Base-by-base conservation (phyloP, 2,113 vertebrate genomes). In the Potamarius usumacintae region DNA sequence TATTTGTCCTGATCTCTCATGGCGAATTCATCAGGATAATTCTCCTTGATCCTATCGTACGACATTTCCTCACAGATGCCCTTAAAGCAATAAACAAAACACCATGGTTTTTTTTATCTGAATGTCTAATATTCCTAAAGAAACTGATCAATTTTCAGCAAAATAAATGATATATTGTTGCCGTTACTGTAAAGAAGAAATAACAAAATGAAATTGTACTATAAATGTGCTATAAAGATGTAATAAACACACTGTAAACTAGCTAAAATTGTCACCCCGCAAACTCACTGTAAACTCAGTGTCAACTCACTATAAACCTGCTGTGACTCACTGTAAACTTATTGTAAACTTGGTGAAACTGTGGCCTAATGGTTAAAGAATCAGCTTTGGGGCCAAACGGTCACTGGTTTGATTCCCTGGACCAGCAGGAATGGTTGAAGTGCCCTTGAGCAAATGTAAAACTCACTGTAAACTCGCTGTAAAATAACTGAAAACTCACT, bases 21-120 rank as follows among this genome's bases (percentile, higher is more conserved):
- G 0, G 96, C 96, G 91, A 96, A 99, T 89, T 99, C 98, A 0
- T 99, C 97, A 0, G 98, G 98, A 62, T 96, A 96, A 11, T 90
- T 96, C 88, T 96, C 94, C 88, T 98, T 93, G 1, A 99, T 99
- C 89, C 93, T 95, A 0, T 95, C 92, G 0, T 99, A 99, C 1
- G 97, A 98, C 98, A 99, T 97, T 88, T 99, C 98, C 92, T 99
- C 98, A 92, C 98, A 99, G 7, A 98, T 96, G 0, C 98, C 98
- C 98, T 99, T 89, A 84, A n/a, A 87, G 1, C 67, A 71, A 85
- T 1, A 88, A 57, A 85, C 2, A 88, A 65, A 85, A 22, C 9
- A 25, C 12, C 22, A 52, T 0, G 11, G 48, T 55, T 20, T 48
- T 71, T 48, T 71, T 17, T 0, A 74, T 48, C 9, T 48, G 34